Base-by-base conservation (phyloP, 2,113 vertebrate species). In the Tenebrosternarchus preto region DNA sequence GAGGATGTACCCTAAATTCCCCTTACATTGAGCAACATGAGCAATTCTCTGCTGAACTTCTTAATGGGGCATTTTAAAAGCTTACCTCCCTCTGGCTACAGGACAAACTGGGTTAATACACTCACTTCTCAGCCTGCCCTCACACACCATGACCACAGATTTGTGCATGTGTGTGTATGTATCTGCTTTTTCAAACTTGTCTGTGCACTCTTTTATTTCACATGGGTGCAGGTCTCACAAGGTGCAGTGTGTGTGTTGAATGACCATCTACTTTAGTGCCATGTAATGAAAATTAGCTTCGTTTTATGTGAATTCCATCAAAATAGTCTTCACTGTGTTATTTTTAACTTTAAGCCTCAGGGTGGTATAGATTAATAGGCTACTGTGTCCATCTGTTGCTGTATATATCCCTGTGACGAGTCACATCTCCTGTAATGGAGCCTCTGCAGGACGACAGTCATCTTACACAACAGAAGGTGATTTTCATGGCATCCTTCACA, bases 51-150 rank as follows among this genome's bases (percentile, higher is more conserved):
- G 66, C 31, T 46, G 53, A 71, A 78, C 63, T 74, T 70, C 72
- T 75, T 82, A 73, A 78, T 50, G 20, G 59, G 60, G 25, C 60
- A 33, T 73, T 77, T 69, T 69, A 73, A 78, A 81, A 80, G 36
- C 76, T 63, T 27, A 61, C 39, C 31, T 63, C 33, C 56, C 75
- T 50, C 76, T 57, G 80, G 83, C 83, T 59, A 81, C 27, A 25
- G 29, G 7, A 82, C 72, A 56, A 84, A 84, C 76, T 84, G 83
- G 83, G 71, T 84, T 84, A 84, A 82, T 82, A 82, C 55, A 82
- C 76, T 75, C 64, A 25, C 56, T 75, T 46, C 11, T 59, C 71
- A 84, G 73, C 76, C 46, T 72, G 29, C n/a, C 7, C 64, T 68
- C 31, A 68, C 17, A 56, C 3, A 27, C 78, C 71, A 43, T 68